A percentile compares a stretch with the other conserved stretches of the same genome.
Evolutionary conservation across 2,888 invertebrate species (phyloP).

Genomic region (Beris morrisii): DNA sequence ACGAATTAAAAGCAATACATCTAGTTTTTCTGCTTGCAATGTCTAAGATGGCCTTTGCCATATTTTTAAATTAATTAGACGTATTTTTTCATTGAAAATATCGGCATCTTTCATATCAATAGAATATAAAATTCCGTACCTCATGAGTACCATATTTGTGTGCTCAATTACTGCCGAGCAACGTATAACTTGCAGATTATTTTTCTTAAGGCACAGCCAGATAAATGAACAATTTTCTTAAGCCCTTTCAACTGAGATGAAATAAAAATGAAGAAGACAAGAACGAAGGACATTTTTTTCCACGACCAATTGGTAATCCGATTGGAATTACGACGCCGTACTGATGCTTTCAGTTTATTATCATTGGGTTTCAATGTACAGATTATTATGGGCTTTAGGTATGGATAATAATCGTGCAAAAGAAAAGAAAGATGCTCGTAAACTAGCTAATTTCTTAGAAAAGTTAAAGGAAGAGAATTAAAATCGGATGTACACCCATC

Average conservation of each 20-base stretch:
- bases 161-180: slow-evolving; percentile 10
- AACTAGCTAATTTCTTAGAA: too few relatives aligned
- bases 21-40: too few relatives aligned
- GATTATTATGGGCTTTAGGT: slow-evolving; percentile 20
- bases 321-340: slow-evolving; percentile 24
- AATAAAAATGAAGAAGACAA: neutral
- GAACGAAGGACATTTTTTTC: neutral
- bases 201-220: slow-evolving; percentile 7
- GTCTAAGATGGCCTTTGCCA: too few relatives aligned
- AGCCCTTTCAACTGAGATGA: slow-evolving; percentile 5
- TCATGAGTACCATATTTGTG: too few relatives aligned
- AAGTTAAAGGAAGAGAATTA: too few relatives aligned
- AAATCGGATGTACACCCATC: too few relatives aligned
- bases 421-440: too few relatives aligned
- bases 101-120: too few relatives aligned
- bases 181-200: slow-evolving; percentile 17
- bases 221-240: slow-evolving; percentile 14
- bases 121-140: too few relatives aligned
- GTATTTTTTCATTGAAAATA: too few relatives aligned
- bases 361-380: slow-evolving; percentile 15
- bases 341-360: slow-evolving; percentile 18
- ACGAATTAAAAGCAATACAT: too few relatives aligned
- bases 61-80: too few relatives aligned
- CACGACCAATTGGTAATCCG: slow-evolving; percentile 7
- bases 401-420: slow-evolving; percentile 5